Percentiles rank a stretch among this genome's conserved stretches.
These are phyloP conservation scores for Mercenaria mercenaria DNA, from an alignment of 1,140 invertebrate species.

Conservation along the genomic window DNA sequence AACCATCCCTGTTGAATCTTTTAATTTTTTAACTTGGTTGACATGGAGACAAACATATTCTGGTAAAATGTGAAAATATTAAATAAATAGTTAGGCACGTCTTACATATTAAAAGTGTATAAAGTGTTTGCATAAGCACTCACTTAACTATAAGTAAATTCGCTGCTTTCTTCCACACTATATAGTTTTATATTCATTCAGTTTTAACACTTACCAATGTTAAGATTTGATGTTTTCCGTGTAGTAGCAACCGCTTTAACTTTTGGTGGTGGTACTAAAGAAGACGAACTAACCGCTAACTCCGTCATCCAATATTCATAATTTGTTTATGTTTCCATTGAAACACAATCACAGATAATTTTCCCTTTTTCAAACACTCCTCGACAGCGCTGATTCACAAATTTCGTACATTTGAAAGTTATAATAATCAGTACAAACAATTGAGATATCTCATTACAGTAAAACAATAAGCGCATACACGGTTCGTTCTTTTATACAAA, in stretches of 20 bases:
- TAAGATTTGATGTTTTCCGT: slow-evolving; percentile 7
- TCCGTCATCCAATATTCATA: slow-evolving; percentile 9
- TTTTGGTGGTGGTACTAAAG: slow-evolving; percentile 36
- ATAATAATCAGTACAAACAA: neutral
- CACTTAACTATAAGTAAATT: too few relatives aligned
- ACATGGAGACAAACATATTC: neutral
- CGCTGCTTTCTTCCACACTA: too few relatives aligned
- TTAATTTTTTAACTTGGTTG: neutral
- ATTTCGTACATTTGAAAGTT: neutral
- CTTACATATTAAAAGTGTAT: too few relatives aligned
- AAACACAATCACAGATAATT: neutral
- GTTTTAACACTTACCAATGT: slow-evolving; percentile 49
- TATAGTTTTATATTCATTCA: too few relatives aligned
- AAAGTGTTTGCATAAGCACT: too few relatives aligned
- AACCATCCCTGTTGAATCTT: neutral
- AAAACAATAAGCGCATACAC: neutral
- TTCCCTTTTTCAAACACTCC: neutral
- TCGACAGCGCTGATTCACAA: neutral
- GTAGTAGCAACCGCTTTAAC: neutral
- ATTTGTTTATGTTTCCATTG: neutral
- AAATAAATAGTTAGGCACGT: neutral
- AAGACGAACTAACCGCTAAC: neutral
- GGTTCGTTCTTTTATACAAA: neutral
- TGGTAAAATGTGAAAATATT: neutral
- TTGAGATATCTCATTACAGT: neutral